phyloP scores from a whole-genome alignment of 2,113 vertebrate species.

The Nematolebias whitei region DNA sequence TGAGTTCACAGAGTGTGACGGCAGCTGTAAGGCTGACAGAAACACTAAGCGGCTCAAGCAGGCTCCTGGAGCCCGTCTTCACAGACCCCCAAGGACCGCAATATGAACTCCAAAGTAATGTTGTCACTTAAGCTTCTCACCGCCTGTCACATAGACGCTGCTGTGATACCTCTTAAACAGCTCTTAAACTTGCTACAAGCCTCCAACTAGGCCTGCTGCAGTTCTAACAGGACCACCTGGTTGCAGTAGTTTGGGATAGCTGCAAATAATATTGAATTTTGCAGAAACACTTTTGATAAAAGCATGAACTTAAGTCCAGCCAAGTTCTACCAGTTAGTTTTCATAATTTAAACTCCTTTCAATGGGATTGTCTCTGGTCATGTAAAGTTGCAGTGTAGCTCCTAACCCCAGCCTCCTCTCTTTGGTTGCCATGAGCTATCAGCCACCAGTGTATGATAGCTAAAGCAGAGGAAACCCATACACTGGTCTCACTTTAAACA shows the following conservation, averaged over 20 bases:
- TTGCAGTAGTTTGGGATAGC: background rate
- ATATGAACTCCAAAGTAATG: slow-evolving; percentile 43
- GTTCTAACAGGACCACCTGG: slow-evolving; percentile 1
- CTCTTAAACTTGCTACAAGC: slow-evolving; percentile 8
- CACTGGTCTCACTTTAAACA: too few species aligned
- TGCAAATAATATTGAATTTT: background rate
- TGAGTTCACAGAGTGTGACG: slow-evolving; percentile 46
- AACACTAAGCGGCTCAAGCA: slow-evolving; percentile 45
- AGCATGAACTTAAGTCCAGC: too few species aligned
- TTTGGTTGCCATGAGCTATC: too few species aligned
- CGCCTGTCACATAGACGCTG: slow-evolving; percentile 15
- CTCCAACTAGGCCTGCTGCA: background rate
- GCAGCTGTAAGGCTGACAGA: slow-evolving; percentile 52
- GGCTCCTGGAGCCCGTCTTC: slow-evolving; percentile 22
- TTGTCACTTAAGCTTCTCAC: slow-evolving; percentile 3
- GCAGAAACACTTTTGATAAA: background rate
- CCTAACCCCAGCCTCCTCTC: too few species aligned
- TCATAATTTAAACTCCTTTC: too few species aligned
- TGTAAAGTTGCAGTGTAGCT: too few species aligned
- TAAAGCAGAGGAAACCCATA: too few species aligned
- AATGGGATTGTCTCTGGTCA: background rate
- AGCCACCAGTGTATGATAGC: too few species aligned
- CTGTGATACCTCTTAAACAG: background rate
- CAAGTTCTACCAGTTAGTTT: too few species aligned
- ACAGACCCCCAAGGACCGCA: slow-evolving; percentile 28